These are phyloP conservation scores for Dendrolimus kikuchii DNA, from an alignment of 1,140 invertebrate species.

Conservation along the genomic window DNA sequence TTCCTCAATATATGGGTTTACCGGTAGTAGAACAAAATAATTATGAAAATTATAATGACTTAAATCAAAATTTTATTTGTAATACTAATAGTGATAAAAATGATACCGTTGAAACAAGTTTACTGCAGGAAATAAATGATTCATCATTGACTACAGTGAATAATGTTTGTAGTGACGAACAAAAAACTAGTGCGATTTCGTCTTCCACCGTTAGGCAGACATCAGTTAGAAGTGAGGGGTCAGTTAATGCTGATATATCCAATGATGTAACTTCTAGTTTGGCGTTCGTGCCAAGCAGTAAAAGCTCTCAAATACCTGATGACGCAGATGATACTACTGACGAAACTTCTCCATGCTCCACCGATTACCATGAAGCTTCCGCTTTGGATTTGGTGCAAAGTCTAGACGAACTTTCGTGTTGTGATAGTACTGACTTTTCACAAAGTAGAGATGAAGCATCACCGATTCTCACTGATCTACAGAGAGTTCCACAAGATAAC, in stretches of 20 bases:
- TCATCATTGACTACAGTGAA: constrained; percentile 7
- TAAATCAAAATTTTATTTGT: constrained; percentile 9
- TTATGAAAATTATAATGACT: constrained; percentile 23
- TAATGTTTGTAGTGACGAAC: constrained; percentile 27
- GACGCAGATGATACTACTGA: constrained; percentile 54
- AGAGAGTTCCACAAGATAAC: constrained; percentile 2
- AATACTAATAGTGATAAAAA: constrained; percentile 15
- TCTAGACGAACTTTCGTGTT: constrained; percentile 52
- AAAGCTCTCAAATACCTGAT: constrained; percentile 42
- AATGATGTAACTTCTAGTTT: constrained; percentile 62
- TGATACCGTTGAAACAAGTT: constrained; percentile 12
- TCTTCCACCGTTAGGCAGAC: constrained; percentile 34
- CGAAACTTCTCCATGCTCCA: constrained; percentile 59
- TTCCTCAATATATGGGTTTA: constrained; percentile 58
- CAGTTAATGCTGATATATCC: constrained; percentile 56
- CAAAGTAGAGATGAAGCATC: constrained; percentile 59
- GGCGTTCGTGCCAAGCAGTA: constrained; percentile 58
- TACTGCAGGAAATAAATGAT: constrained; percentile 8
- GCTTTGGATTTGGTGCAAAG: constrained; percentile 59
- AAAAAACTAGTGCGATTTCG: constrained; percentile 30
- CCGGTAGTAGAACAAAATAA: constrained; percentile 36
- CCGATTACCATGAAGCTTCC: constrained; percentile 63
- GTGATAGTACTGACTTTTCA: constrained; percentile 57
- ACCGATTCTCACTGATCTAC: constrained; percentile 26
- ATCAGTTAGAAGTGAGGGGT: constrained; percentile 45